These are phyloP conservation scores for Clarias gariepinus DNA, from an alignment of 2,113 vertebrate species.

Conservation along the genomic window DNA sequence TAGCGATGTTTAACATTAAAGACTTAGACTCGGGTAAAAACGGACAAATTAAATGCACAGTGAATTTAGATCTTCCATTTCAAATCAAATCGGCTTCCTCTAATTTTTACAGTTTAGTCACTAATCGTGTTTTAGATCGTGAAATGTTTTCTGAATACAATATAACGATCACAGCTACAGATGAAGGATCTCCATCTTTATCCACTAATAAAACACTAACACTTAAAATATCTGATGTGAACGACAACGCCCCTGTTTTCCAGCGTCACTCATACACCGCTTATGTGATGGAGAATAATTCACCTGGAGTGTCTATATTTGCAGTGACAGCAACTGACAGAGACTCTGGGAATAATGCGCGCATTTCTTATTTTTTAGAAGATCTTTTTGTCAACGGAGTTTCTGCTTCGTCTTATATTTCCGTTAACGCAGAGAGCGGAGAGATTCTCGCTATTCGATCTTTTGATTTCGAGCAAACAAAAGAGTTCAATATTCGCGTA, in stretches of 20 bases:
- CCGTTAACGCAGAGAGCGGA: conserved; percentile 58
- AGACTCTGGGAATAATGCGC: not conserved
- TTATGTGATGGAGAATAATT: conserved; percentile 41
- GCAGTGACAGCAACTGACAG: too few species aligned
- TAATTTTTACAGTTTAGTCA: conserved; percentile 66
- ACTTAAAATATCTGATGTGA: conserved; percentile 68
- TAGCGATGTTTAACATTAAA: conserved; percentile 71
- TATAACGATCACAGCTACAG: conserved; percentile 70
- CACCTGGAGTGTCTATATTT: too few species aligned
- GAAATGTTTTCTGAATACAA: conserved; percentile 54
- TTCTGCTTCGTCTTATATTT: conserved; percentile 46
- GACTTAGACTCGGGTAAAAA: conserved; percentile 73
- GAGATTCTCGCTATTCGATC: conserved; percentile 40
- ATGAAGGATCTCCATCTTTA: conserved; percentile 68
- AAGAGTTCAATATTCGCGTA: conserved; percentile 44
- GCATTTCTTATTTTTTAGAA: conserved; percentile 31
- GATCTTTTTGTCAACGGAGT: conserved; percentile 46
- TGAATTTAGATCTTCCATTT: conserved; percentile 27
- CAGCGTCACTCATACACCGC: conserved; percentile 54
- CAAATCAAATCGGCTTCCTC: conserved; percentile 61
- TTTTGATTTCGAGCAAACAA: conserved; percentile 61
- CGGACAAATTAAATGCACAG: conserved; percentile 39
- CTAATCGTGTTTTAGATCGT: conserved; percentile 56
- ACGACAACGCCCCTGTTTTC: conserved; percentile 72
- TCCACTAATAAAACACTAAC: conserved; percentile 66